Percentiles rank a stretch among this genome's conserved stretches.
Evolutionary conservation across 2,797 vertebrate species (phyloP).

Genomic region (Sardinella longiceps): DNA sequence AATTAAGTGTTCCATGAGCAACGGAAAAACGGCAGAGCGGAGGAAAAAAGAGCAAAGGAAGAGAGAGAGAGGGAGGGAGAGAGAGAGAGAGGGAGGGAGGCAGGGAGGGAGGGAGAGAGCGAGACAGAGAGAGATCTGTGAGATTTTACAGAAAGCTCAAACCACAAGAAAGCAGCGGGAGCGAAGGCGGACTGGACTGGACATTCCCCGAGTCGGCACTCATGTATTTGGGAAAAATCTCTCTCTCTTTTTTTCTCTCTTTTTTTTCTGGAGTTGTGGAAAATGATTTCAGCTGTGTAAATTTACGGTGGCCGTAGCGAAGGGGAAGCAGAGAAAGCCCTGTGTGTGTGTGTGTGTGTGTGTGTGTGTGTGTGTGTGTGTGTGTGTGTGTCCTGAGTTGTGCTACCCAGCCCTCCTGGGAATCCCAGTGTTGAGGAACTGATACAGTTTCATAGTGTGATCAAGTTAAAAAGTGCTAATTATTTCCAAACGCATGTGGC

Average conservation of each 20-base stretch:
- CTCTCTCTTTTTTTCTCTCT: constrained; percentile 62
- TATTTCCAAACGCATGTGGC: constrained; percentile 64
- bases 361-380: constrained; percentile 4
- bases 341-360: constrained; percentile 47
- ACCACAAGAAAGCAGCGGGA: constrained; percentile 73
- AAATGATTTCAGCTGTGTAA: constrained; percentile 75
- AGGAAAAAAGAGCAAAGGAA: neutral
- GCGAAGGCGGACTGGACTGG: constrained; percentile 61
- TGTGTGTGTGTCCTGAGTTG: constrained; percentile 62
- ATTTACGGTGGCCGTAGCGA: constrained; percentile 69
- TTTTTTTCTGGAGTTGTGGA: constrained; percentile 61
- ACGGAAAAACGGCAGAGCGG: constrained; percentile 41
- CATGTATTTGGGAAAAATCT: constrained; percentile 58
- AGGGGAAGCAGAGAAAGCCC: constrained; percentile 3
- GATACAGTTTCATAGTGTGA: constrained; percentile 52
- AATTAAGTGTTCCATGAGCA: constrained; percentile 61
- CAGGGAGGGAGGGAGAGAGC: constrained; percentile 39
- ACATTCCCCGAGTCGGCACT: constrained; percentile 61
- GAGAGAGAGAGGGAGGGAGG: constrained; percentile 50
- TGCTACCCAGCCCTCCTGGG: constrained; percentile 53
- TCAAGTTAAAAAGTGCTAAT: constrained; percentile 62
- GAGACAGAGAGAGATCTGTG: constrained; percentile 65
- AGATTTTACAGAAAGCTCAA: constrained; percentile 68
- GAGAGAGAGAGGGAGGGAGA: constrained; percentile 20
- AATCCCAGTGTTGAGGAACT: constrained; percentile 45